Percentiles rank a stretch among this genome's conserved stretches.
Conservation (phyloP, 2,113 vertebrate genomes). For the Syngnathus typhle region DNA sequence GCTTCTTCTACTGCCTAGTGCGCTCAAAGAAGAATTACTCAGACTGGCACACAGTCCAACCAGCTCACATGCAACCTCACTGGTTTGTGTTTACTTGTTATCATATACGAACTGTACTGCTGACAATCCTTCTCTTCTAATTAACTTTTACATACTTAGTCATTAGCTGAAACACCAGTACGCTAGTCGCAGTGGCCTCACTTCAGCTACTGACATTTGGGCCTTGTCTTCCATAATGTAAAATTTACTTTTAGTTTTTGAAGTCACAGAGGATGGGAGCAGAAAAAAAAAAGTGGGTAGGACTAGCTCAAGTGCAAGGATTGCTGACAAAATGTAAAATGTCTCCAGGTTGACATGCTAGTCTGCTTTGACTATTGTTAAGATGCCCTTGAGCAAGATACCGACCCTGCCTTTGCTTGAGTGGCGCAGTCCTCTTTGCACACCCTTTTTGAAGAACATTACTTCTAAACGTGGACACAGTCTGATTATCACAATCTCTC, state of each 20-base stretch:
- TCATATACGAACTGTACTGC: not conserved
- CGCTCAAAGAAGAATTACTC: conserved; percentile 87
- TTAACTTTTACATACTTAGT: not conserved
- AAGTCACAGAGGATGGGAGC: too few relatives aligned
- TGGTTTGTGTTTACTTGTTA: conserved; percentile 36
- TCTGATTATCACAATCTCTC: not conserved
- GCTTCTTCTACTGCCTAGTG: conserved; percentile 87
- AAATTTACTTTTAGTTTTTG: too few relatives aligned
- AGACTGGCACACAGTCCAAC: conserved; percentile 71
- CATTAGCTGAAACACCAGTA: not conserved
- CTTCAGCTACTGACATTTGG: too few relatives aligned
- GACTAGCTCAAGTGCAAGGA: too few relatives aligned
- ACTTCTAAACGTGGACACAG: not conserved
- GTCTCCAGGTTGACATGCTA: too few relatives aligned
- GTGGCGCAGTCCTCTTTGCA: too few relatives aligned
- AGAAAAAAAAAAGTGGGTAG: too few relatives aligned
- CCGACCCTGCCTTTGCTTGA: too few relatives aligned
- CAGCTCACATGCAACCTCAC: conserved; percentile 29
- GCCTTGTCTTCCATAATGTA: too few relatives aligned
- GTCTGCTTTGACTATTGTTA: too few relatives aligned
- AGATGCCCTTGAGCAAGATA: too few relatives aligned
- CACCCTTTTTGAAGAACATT: not conserved
- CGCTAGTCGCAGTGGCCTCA: not conserved
- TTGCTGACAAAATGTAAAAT: too few relatives aligned
- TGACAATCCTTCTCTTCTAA: not conserved